Conservation (phyloP, 2,113 vertebrate genomes). For the Miniopterus natalensis region DNA sequence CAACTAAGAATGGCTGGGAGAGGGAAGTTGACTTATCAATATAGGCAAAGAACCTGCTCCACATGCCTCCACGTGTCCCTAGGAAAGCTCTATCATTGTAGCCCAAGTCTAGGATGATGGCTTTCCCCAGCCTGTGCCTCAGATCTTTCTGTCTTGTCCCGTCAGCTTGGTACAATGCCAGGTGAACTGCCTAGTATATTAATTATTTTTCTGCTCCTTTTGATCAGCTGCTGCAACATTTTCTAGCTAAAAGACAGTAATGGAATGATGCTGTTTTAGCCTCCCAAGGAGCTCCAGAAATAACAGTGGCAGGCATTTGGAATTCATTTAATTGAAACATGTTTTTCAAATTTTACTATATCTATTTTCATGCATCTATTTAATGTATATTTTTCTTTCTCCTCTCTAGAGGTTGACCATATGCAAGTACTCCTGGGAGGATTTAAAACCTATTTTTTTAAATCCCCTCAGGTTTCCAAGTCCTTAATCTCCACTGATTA, state of each 20-base stretch:
- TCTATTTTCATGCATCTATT: constrained; percentile 62
- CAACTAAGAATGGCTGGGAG: background rate
- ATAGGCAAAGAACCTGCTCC: background rate
- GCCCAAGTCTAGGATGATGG: background rate
- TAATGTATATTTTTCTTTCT: constrained; percentile 53
- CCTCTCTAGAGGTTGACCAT: constrained; percentile 51
- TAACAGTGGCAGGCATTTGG: constrained; percentile 60
- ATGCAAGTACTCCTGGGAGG: constrained; percentile 32
- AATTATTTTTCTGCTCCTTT: background rate
- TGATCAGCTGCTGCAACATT: background rate
- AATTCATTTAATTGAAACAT: constrained; percentile 38
- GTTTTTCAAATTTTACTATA: constrained; percentile 58
- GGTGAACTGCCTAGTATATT: background rate
- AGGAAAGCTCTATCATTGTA: background rate
- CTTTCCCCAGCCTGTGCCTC: background rate
- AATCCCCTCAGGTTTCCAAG: constrained; percentile 37
- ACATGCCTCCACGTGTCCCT: background rate
- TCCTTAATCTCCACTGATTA: background rate
- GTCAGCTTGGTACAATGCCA: background rate
- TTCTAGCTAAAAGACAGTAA: constrained; percentile 47
- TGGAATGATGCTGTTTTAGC: constrained; percentile 44
- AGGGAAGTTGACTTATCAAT: background rate
- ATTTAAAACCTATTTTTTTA: background rate
- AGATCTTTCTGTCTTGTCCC: background rate
- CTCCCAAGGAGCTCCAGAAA: constrained; percentile 43